Base-by-base conservation (phyloP, 2,113 vertebrate genomes). In the Gobius niger region DNA sequence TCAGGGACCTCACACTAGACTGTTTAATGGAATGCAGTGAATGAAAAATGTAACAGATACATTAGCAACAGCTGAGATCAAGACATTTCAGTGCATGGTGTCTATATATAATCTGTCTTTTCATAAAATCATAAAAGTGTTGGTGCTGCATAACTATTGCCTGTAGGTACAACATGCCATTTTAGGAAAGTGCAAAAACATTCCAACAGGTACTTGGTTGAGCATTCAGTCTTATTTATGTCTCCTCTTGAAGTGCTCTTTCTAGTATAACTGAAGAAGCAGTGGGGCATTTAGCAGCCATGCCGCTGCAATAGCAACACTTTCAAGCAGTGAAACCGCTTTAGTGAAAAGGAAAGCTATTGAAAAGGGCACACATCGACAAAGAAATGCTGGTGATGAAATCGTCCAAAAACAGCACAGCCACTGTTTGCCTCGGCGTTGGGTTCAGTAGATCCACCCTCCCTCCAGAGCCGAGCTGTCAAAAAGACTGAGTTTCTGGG, bases 211-310 rank as follows among this genome's bases (percentile, higher is more conserved):
- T 15, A 0, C n/a, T n/a, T n/a, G n/a, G 8, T 46, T 47, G 7
- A 10, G 7, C 65, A 73, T 81, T 87, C 80, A 66, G 62, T 67
- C 62, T 85, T 67, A 67, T 65, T 77, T 64, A 80, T 59, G 69
- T 67, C 70, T 78, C 70, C 67, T 34, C 53, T 78, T 34, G 24
- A 34, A 72, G 80, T 66, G 59, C 16, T 71, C 6, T 69, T 65
- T 63, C 47, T 60, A 61, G 67, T 70, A 73, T 64, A 75, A 49
- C 44, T 61, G 24, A 24, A 54, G 62, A 65, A 70, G 74, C 66
- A 42, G 71, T 42, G 70, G 71, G 73, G 61, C 80, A 76, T 50
- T 67, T 71, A 68, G 65, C 15, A 80, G 66, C 16, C 52, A 73
- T 44, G 57, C 59, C 54, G 77, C 66, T 71, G 70, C 40, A 57